phyloP scores from a whole-genome alignment of 2,888 invertebrate species.

The Petrolisthes cinctipes region DNA sequence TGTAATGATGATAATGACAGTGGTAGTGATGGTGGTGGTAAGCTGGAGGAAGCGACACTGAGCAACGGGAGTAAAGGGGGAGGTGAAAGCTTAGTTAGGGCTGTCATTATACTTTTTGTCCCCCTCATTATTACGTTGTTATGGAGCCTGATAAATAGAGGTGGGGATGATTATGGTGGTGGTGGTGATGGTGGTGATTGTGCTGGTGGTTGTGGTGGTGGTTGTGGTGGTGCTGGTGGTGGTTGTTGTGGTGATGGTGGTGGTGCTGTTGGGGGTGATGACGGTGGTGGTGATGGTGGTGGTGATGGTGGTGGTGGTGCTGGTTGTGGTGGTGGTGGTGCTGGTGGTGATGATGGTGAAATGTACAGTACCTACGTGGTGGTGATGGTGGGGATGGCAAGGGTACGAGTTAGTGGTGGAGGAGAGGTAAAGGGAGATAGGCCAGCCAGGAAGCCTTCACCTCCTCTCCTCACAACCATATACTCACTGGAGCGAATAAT shows the following conservation, averaged over 20 bases:
- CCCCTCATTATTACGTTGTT: background rate
- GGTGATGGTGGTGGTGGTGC: background rate
- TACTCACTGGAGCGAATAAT: slow-evolving; percentile 14
- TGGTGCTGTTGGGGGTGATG: background rate
- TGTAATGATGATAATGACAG: background rate
- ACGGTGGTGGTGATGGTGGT: background rate
- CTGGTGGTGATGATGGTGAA: background rate
- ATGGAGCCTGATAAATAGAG: background rate
- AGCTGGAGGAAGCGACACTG: background rate
- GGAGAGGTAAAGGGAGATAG: background rate
- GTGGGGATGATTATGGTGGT: background rate
- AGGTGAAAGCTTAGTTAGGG: too few relatives aligned
- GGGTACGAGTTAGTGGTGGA: background rate
- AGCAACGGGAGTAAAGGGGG: background rate
- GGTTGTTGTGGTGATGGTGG: background rate
- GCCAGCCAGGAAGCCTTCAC: background rate
- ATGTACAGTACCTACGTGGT: background rate
- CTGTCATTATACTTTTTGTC: too few relatives aligned
- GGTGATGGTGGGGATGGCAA: background rate
- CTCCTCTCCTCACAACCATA: slow-evolving; percentile 11
- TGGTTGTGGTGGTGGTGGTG: background rate
- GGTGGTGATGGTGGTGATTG: background rate
- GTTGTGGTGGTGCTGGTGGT: background rate
- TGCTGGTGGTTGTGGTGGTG: background rate
- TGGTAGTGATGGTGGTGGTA: background rate